phyloP scores from a whole-genome alignment of 2,888 invertebrate genomes.

The Drosophila birchii region DNA sequence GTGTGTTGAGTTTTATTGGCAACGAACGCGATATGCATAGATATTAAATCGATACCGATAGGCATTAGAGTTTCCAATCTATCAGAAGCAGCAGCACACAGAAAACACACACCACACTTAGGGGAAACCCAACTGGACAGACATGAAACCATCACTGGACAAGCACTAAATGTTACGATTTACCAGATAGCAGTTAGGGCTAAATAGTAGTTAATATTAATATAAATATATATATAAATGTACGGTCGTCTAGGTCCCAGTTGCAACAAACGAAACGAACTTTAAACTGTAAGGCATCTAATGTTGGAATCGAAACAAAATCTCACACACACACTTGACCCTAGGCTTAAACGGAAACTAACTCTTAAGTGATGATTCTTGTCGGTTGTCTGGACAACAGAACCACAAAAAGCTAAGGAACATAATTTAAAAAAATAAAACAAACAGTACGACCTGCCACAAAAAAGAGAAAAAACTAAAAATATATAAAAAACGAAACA shows the following conservation, averaged over 20 bases:
- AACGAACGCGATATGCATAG: conserved; percentile 59
- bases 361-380: conserved; percentile 48
- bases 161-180: conserved; percentile 76
- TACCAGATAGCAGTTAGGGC: conserved; percentile 48
- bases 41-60: conserved; percentile 24
- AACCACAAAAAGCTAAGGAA: conserved; percentile 15
- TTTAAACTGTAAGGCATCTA: conserved; percentile 58
- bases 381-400: conserved; percentile 33
- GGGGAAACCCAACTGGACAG: conserved; percentile 14
- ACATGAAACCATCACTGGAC: conserved; percentile 39
- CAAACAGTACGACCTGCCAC: conserved; percentile 76
- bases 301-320: conserved; percentile 53
- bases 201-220: conserved; percentile 49
- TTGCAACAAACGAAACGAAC: conserved; percentile 55
- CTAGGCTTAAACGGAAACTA: conserved; percentile 22
- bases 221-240: conserved; percentile 12
- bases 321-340: conserved; percentile 53
- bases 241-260: conserved; percentile 64
- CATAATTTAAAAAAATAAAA: conserved; percentile 24
- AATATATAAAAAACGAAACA: conserved; percentile 35
- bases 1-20: conserved; percentile 78
- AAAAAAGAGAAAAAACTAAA: conserved; percentile 43
- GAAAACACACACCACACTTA: conserved; percentile 36
- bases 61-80: conserved; percentile 48
- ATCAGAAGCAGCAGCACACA: conserved; percentile 61